Evolutionary conservation across 2,888 invertebrate species (phyloP), one percentile per base, ranked within the genome.

Genomic region (Parnassius glacialis): DNA sequence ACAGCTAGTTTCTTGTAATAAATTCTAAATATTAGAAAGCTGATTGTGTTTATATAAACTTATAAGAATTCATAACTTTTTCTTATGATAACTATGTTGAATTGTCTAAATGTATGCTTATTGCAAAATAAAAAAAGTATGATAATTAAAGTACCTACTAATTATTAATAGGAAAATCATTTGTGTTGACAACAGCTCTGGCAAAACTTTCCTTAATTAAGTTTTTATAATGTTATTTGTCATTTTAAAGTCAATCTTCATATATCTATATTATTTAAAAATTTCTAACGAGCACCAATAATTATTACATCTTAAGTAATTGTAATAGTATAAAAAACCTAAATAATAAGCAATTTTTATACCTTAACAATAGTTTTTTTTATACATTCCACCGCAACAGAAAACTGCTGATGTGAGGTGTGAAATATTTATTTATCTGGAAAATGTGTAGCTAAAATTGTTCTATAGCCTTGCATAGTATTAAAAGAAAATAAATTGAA

Each of bases 391-490:
- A 52, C 43, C 47, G 52, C 55, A 55, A 47, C 55, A 43, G 50
- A 51, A 42, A 48, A 59, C 41, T 45, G 41, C 34, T 43, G 34
- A 42, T 44, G 53, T 52, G 47, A 57, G 34, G 10, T 43, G 10
- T 34, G 9, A 57, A 56, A 62, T 16, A 51, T 51, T 25, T 58
- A n/a, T 50, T 47, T 61, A 50, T 41, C 10, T 45, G 51, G 44
- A 45, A 57, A 57, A 47, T 45, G 34, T 47, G 42, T 12, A n/a
- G 10, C 10, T n/a, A 13, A 20, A 13, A n/a, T 51, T 51, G 43
- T 59, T 59, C 61, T 74, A 74, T 81, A 82, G 81, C 85, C 77
- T 77, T 74, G 73, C 74, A 78, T 81, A 81, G 72, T 68, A 67
- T 65, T 75, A 70, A 69, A 69, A 50, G 59, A 55, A 43, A 57